Base-by-base conservation (phyloP, 2,113 vertebrate genomes). In the Ophthalmolycus amberensis region DNA sequence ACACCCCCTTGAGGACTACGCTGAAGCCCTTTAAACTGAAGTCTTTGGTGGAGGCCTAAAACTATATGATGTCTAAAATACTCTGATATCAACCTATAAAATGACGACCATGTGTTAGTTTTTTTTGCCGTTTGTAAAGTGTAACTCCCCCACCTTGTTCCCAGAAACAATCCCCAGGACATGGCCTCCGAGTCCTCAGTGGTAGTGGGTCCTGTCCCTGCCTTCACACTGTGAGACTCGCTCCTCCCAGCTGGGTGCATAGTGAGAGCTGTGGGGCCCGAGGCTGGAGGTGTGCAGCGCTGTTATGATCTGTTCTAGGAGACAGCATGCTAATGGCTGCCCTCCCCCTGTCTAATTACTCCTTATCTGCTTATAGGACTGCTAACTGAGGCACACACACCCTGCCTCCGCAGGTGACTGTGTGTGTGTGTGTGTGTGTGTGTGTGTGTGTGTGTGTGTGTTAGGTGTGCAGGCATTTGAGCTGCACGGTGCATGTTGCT, bases 291-390 rank as follows among this genome's bases (percentile, higher is more conserved):
- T 77, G 79, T 46, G 44, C 44, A 10, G 9, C 10, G 27, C 50
- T 27, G 42, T 29, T n/a, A 60, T 38, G 42, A 44, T 22, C 48
- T n/a, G 32, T 44, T 22, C 48, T 20, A 18, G 72, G 72, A 84
- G 58, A 54, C 74, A 64, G 59, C 52, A 4, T 10, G 69, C 86
- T 89, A 89, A 89, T 89, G 73, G 81, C 67, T n/a, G 77, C 81
- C 75, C 83, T 79, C 86, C 66, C 18, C 37, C 63, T 46, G 76
- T 71, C 80, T 89, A 85, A 88, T 90, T 79, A 82, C 79, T 29
- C 10, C 80, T 87, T 86, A 88, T 85, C 85, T 70, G 79, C 80
- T 83, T 76, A 60, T 83, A 74, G 70, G 69, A 25, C 70, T 0
- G 38, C 50, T 54, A 63, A 62, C 54, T 62, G 42, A 54, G 48